These are phyloP conservation scores for Tridacna gigas DNA, from an alignment of 2,888 invertebrate genomes.

Conservation along the genomic window DNA sequence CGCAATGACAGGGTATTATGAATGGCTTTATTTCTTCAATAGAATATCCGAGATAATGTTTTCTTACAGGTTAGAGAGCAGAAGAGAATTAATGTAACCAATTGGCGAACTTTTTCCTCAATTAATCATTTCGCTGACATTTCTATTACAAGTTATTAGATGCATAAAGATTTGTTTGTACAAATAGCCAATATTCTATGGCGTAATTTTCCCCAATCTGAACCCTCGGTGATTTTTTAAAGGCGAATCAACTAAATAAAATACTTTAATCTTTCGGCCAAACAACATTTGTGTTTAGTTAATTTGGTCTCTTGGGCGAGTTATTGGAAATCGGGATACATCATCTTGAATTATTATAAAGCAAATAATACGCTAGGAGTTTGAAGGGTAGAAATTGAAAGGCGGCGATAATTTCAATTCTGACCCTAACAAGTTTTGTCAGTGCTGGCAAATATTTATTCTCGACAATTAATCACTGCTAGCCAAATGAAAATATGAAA, in stretches of 20 bases:
- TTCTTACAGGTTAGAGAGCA: constrained; percentile 61
- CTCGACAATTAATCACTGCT: constrained; percentile 65
- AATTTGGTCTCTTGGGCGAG: constrained; percentile 62
- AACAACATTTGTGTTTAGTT: constrained; percentile 69
- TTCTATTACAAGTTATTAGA: constrained; percentile 68
- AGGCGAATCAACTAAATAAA: constrained; percentile 65
- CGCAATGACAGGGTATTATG: constrained; percentile 55
- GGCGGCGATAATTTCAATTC: constrained; percentile 63
- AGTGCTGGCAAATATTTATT: constrained; percentile 72
- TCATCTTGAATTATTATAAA: constrained; percentile 64
- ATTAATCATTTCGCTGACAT: constrained; percentile 67
- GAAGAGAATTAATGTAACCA: constrained; percentile 66
- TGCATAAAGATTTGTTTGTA: constrained; percentile 66
- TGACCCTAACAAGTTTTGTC: constrained; percentile 65
- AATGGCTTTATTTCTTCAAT: constrained; percentile 56
- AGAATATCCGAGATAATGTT: constrained; percentile 62
- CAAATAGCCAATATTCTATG: constrained; percentile 64
- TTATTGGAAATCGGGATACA: constrained; percentile 61
- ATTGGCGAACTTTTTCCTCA: constrained; percentile 66
- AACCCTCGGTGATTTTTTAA: constrained; percentile 60
- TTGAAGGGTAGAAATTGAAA: constrained; percentile 54
- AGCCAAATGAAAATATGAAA: constrained; percentile 44
- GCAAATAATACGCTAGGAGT: constrained; percentile 59
- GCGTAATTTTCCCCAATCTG: constrained; percentile 64
- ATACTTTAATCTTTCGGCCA: constrained; percentile 67